These are phyloP conservation scores for Brenthis ino DNA, from an alignment of 2,888 invertebrate species.

Conservation along the genomic window DNA sequence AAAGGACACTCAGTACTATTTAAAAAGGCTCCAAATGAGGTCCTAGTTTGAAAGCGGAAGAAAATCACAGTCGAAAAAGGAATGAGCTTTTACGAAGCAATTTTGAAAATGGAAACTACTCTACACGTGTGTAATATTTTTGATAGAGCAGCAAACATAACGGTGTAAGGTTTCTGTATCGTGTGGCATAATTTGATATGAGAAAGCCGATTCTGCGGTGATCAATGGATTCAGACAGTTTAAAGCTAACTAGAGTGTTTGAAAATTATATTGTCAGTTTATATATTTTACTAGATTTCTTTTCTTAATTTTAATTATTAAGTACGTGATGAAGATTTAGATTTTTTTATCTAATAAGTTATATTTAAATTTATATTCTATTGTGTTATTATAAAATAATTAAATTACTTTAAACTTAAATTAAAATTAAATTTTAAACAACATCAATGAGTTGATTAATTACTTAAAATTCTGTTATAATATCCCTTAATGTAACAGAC, in stretches of 20 bases:
- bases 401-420: too few species aligned
- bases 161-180: constrained; percentile 3
- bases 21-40: constrained; percentile 20
- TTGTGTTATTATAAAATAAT: too few species aligned
- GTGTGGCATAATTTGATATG: constrained; percentile 8
- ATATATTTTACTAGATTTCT: background rate
- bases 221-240: background rate
- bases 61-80: constrained; percentile 14
- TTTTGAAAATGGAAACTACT: constrained; percentile 16
- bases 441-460: too few species aligned
- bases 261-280: background rate
- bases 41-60: constrained; percentile 19
- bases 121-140: constrained; percentile 15
- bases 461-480: too few species aligned
- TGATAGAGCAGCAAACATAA: background rate
- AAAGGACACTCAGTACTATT: constrained; percentile 14
- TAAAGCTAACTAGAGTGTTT: background rate
- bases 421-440: too few species aligned
- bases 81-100: constrained; percentile 14
- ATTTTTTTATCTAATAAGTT: too few species aligned
- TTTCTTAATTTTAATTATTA: too few species aligned
- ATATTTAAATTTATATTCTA: too few species aligned
- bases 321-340: too few species aligned
- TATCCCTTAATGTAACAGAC: too few species aligned
- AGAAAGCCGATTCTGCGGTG: constrained; percentile 1